A percentile compares a stretch with the other conserved stretches of the same genome.
These are phyloP conservation scores for Stigmatopora nigra DNA, from an alignment of 2,113 vertebrate species.

Conservation along the genomic window DNA sequence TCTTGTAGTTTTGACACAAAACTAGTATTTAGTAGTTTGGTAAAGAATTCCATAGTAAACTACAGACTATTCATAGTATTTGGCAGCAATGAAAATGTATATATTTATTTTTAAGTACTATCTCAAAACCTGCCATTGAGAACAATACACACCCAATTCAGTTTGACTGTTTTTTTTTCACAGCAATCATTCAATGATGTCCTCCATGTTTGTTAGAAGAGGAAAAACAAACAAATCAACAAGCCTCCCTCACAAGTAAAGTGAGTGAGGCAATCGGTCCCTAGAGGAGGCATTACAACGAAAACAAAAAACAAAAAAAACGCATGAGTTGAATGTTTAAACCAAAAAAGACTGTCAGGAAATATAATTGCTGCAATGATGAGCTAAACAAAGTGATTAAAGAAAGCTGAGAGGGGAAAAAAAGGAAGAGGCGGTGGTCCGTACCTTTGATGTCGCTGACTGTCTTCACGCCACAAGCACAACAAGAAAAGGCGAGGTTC, in stretches of 20 bases:
- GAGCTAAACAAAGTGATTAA: conserved; percentile 55
- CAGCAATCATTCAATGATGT: too few relatives aligned
- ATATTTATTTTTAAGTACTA: too few relatives aligned
- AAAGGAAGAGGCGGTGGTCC: conserved; percentile 8
- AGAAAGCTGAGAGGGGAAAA: conserved; percentile 41
- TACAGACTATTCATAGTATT: too few relatives aligned
- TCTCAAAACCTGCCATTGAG: too few relatives aligned
- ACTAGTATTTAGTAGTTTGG: too few relatives aligned
- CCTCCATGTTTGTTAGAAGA: conserved; percentile 15
- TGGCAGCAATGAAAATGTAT: too few relatives aligned
- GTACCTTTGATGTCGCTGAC: conserved; percentile 62
- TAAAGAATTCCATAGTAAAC: too few relatives aligned
- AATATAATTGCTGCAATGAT: conserved; percentile 53
- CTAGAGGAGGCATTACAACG: conserved; percentile 32
- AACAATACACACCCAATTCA: too few relatives aligned
- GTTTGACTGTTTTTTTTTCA: too few relatives aligned
- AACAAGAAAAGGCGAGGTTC: conserved; percentile 32
- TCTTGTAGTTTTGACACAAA: too few relatives aligned
- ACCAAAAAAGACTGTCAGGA: conserved; percentile 19
- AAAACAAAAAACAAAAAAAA: too few relatives aligned
- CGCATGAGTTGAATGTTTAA: conserved; percentile 20
- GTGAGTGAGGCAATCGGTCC: conserved; percentile 22
- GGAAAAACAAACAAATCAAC: conserved; percentile 30
- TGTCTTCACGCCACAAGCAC: conserved; percentile 47
- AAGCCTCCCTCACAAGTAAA: conserved; percentile 27